Evolutionary conservation across 1,140 invertebrate genomes (phyloP).

Genomic region (Zaprionus taronus): DNA sequence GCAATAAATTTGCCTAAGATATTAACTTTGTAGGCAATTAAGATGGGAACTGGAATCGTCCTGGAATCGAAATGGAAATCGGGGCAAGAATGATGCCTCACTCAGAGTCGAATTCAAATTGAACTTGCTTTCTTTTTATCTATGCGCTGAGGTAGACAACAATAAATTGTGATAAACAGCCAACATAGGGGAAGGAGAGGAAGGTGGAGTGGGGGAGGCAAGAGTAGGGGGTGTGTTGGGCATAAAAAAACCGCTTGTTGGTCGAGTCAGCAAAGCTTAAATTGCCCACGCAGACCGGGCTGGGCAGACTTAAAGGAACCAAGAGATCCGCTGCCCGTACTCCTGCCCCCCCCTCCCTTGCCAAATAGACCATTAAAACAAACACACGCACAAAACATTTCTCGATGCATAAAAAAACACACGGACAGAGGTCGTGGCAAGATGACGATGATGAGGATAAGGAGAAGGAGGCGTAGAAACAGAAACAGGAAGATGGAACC

Average conservation of each 20-base stretch:
- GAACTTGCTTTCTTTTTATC: conserved; percentile 66
- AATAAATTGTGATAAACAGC: conserved; percentile 76
- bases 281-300: conserved; percentile 66
- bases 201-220: not conserved
- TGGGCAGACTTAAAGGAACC: conserved; percentile 1
- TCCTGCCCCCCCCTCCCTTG: conserved; percentile 5
- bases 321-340: not conserved
- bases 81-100: conserved; percentile 4
- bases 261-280: conserved; percentile 72
- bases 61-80: conserved; percentile 32
- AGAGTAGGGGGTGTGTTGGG: not conserved
- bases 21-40: conserved; percentile 59
- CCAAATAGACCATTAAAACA: conserved; percentile 74
- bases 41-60: conserved; percentile 45
- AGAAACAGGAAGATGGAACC: conserved; percentile 26
- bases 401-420: conserved; percentile 72
- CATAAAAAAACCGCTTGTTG: conserved; percentile 44
- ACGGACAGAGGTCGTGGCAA: conserved; percentile 9
- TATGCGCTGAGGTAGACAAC: conserved; percentile 73
- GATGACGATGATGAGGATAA: not conserved
- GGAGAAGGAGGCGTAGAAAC: too few species aligned
- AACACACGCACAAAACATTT: conserved; percentile 64
- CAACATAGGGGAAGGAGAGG: not conserved
- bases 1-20: conserved; percentile 21
- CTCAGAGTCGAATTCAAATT: conserved; percentile 62